These are phyloP conservation scores for Darevskia mixta DNA, from an alignment of 2,797 vertebrate genomes.

Conservation along the genomic window DNA sequence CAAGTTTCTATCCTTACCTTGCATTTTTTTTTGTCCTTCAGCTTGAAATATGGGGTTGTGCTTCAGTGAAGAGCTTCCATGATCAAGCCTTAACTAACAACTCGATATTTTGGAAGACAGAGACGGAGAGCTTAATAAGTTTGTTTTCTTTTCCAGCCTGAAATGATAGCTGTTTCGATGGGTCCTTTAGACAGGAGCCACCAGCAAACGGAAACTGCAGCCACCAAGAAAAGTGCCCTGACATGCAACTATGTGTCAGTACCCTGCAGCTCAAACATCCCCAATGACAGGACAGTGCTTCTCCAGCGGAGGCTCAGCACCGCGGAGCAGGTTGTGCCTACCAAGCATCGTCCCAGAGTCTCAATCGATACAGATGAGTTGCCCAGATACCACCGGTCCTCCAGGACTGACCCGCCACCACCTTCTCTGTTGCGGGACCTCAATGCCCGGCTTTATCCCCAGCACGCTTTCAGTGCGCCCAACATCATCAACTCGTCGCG, in stretches of 20 bases:
- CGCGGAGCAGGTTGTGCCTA: constrained; percentile 27
- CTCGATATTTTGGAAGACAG: not conserved
- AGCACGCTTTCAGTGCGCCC: constrained; percentile 59
- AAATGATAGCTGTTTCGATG: not conserved
- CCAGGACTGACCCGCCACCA: not conserved
- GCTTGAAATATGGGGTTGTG: not conserved
- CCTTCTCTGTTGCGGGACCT: constrained; percentile 54
- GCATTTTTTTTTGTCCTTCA: not conserved
- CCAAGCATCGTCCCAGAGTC: constrained; percentile 49
- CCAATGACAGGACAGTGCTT: constrained; percentile 12
- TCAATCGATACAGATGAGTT: constrained; percentile 65
- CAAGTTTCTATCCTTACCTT: no score
- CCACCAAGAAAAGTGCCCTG: constrained; percentile 56
- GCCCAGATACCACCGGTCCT: constrained; percentile 48
- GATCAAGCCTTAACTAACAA: no score
- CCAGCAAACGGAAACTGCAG: constrained; percentile 28
- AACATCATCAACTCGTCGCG: constrained; percentile 40
- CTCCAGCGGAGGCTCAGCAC: constrained; percentile 44
- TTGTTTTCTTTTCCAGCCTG: constrained; percentile 59
- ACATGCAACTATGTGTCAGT: constrained; percentile 55
- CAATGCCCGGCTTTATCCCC: constrained; percentile 69
- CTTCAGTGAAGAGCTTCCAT: not conserved
- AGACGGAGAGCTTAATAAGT: accelerated
- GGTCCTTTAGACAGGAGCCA: constrained; percentile 37
- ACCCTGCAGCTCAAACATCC: not conserved